Conservation (phyloP, 2,113 vertebrate species). For the Rattus norvegicus region DNA sequence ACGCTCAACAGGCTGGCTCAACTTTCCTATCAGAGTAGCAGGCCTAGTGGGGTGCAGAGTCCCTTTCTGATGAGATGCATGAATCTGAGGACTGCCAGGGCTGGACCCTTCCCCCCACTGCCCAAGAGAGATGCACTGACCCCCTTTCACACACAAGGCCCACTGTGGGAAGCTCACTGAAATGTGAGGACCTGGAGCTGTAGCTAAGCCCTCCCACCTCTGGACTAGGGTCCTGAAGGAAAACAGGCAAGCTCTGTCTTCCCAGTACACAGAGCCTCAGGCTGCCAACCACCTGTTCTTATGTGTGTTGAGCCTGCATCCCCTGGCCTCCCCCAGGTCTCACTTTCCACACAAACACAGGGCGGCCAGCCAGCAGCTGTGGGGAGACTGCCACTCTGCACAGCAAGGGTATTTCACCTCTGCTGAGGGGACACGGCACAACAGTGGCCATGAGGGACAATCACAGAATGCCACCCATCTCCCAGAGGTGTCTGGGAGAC, state of each 20-base stretch:
- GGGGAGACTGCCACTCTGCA: no score
- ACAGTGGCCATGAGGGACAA: background rate
- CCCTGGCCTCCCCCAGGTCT: background rate
- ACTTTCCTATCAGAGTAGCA: background rate
- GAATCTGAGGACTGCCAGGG: background rate
- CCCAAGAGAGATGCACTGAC: background rate
- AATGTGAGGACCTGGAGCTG: background rate
- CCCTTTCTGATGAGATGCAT: background rate
- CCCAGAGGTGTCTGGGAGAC: background rate
- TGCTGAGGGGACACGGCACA: background rate
- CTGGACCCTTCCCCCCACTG: background rate
- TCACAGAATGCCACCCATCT: background rate
- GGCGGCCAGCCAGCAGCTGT: background rate
- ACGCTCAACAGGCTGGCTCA: background rate
- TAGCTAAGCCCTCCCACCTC: background rate
- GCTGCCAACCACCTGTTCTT: background rate
- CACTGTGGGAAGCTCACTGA: background rate
- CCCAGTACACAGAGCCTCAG: background rate
- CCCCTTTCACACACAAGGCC: slow-evolving; percentile 63
- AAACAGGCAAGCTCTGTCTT: background rate
- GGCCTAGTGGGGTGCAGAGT: background rate
- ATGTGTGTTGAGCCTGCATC: background rate
- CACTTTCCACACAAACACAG: background rate
- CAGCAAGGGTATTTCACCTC: background rate
- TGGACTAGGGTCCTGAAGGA: background rate